phyloP scores from a whole-genome alignment of 1,140 invertebrate genomes.

The Aplysia californica region DNA sequence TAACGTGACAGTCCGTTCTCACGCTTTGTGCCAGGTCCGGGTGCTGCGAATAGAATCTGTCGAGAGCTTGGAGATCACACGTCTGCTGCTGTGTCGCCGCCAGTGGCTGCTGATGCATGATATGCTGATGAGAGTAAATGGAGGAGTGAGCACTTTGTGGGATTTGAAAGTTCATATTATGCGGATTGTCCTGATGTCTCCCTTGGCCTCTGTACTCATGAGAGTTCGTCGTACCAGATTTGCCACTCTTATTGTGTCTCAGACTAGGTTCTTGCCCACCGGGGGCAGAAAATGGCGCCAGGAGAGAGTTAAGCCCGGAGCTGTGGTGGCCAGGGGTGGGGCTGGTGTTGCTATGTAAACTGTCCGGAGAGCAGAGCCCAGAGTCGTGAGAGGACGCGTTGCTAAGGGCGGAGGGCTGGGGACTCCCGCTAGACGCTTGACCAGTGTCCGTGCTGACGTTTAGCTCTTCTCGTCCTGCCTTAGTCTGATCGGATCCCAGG shows the following conservation, averaged over 20 bases:
- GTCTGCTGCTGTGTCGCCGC: not conserved
- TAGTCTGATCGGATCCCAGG: not conserved
- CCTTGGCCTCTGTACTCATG: not conserved
- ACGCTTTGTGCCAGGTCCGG: not conserved
- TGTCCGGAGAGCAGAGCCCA: slow-evolving; percentile 41
- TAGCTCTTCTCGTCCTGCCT: not conserved
- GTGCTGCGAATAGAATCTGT: not conserved
- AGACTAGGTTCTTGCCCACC: too few species aligned
- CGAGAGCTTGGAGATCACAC: not conserved
- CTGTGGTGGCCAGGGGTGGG: slow-evolving; percentile 9
- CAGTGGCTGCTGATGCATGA: not conserved
- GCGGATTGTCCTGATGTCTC: not conserved
- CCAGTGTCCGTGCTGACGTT: not conserved
- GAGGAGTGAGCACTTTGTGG: not conserved
- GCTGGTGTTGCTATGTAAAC: slow-evolving; percentile 36
- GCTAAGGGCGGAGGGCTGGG: slow-evolving; percentile 29
- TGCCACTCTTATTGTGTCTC: not conserved
- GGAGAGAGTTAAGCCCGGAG: too few species aligned
- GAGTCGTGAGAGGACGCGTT: slow-evolving; percentile 38
- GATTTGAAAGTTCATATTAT: not conserved
- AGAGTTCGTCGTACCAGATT: not conserved
- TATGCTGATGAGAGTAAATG: not conserved
- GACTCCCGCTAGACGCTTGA: slow-evolving; percentile 2
- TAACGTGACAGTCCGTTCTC: not conserved
- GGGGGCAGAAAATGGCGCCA: not conserved